Percentiles rank a stretch among this genome's conserved stretches.
Evolutionary conservation across 2,113 vertebrate species (phyloP).

Genomic region (Onychostoma macrolepis): DNA sequence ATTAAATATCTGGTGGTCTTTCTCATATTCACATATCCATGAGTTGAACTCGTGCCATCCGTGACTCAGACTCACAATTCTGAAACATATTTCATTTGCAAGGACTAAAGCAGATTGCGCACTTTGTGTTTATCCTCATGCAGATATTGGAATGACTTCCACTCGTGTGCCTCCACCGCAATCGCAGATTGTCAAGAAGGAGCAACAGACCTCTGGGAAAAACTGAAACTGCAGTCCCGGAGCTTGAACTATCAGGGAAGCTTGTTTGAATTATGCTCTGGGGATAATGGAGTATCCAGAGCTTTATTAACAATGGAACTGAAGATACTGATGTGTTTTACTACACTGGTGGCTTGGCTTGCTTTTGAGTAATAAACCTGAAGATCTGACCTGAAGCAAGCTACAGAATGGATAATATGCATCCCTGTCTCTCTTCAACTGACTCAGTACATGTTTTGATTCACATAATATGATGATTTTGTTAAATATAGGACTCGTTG

Average conservation of each 20-base stretch:
- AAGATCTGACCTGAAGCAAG: neutral
- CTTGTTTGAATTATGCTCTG: conserved; percentile 86
- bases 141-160: conserved; percentile 90
- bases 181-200: conserved; percentile 88
- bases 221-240: conserved; percentile 86
- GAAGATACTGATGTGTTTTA: conserved; percentile 76
- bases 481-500: neutral
- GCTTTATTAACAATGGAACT: conserved; percentile 63
- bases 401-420: neutral
- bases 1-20: neutral
- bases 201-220: conserved; percentile 87
- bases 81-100: neutral
- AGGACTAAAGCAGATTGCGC: neutral
- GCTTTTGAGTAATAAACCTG: conserved; percentile 44
- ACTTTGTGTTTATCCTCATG: conserved; percentile 17
- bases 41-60: neutral
- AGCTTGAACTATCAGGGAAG: conserved; percentile 88
- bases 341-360: conserved; percentile 79
- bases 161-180: conserved; percentile 84
- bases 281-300: conserved; percentile 74
- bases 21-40: neutral
- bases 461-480: neutral
- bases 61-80: neutral
- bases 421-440: neutral
- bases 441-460: neutral